Evolutionary conservation across 1,140 invertebrate genomes (phyloP).

Genomic region (Philaenus spumarius): DNA sequence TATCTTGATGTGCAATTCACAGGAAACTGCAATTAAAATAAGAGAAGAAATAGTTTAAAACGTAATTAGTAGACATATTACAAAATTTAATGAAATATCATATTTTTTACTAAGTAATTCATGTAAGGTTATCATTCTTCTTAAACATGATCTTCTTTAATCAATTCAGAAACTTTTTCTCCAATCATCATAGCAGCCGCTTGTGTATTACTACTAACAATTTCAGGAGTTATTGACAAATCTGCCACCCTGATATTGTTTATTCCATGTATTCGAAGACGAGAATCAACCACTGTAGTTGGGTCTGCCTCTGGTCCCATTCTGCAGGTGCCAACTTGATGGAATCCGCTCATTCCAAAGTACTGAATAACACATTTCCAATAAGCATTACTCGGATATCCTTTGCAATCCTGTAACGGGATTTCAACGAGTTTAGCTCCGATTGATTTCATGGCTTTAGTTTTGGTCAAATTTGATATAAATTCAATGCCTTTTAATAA

Average conservation of each 20-base stretch:
- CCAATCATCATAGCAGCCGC: conserved; percentile 62
- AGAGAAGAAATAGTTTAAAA: too few species aligned
- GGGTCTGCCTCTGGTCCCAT: conserved; percentile 33
- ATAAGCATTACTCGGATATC: conserved; percentile 13
- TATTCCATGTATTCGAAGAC: conserved; percentile 52
- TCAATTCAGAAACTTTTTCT: conserved; percentile 57
- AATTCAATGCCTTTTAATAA: too few species aligned
- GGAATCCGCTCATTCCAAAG: conserved; percentile 32
- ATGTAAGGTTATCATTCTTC: too few species aligned
- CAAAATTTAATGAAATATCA: too few species aligned
- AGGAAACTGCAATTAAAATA: too few species aligned
- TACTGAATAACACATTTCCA: conserved; percentile 33
- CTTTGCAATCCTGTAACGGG: too few species aligned
- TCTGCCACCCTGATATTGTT: conserved; percentile 55
- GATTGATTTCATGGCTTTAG: too few species aligned
- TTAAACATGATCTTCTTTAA: conserved; percentile 46
- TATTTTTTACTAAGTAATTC: too few species aligned
- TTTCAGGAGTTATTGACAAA: conserved; percentile 62
- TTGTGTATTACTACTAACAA: conserved; percentile 60
- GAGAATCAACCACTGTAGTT: conserved; percentile 51
- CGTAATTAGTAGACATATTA: too few species aligned
- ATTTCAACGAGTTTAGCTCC: too few species aligned
- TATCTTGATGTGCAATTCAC: too few species aligned
- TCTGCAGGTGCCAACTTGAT: conserved; percentile 39
- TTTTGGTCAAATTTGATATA: too few species aligned